Evolutionary conservation across 1,140 invertebrate species (phyloP).

Genomic region (Fragariocoptes setiger): DNA sequence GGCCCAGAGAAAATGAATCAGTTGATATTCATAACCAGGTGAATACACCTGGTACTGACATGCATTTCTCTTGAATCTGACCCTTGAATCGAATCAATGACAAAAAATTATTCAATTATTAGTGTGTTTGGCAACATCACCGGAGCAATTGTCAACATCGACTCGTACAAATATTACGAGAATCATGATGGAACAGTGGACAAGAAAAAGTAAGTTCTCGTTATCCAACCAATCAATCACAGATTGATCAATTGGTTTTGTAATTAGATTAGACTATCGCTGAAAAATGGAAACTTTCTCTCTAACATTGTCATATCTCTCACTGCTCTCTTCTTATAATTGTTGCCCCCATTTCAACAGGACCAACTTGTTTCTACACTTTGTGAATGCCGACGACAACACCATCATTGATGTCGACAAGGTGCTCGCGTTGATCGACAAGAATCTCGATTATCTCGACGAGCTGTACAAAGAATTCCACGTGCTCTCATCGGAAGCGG

Average conservation of each 20-base stretch:
- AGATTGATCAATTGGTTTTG: not conserved
- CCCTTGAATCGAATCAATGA: no score
- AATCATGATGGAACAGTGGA: constrained; percentile 68
- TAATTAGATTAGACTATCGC: not conserved
- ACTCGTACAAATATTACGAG: constrained; percentile 65
- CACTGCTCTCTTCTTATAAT: no score
- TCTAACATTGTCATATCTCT: not conserved
- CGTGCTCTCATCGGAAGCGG: constrained; percentile 15
- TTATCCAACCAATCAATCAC: not conserved
- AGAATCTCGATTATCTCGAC: constrained; percentile 61
- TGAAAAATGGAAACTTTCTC: no score
- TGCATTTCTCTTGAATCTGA: no score
- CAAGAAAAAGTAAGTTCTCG: constrained; percentile 32
- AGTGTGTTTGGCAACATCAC: constrained; percentile 50
- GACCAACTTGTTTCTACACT: constrained; percentile 68
- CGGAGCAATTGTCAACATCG: constrained; percentile 62
- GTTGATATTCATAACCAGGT: no score
- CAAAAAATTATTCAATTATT: no score
- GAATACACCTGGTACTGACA: no score
- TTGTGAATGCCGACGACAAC: constrained; percentile 58
- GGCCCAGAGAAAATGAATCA: no score
- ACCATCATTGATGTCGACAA: constrained; percentile 37
- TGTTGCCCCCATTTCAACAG: constrained; percentile 12
- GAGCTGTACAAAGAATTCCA: constrained; percentile 43
- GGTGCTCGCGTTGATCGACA: constrained; percentile 33